phyloP scores from a whole-genome alignment of 1,140 invertebrate species.

The Atta colombica region DNA sequence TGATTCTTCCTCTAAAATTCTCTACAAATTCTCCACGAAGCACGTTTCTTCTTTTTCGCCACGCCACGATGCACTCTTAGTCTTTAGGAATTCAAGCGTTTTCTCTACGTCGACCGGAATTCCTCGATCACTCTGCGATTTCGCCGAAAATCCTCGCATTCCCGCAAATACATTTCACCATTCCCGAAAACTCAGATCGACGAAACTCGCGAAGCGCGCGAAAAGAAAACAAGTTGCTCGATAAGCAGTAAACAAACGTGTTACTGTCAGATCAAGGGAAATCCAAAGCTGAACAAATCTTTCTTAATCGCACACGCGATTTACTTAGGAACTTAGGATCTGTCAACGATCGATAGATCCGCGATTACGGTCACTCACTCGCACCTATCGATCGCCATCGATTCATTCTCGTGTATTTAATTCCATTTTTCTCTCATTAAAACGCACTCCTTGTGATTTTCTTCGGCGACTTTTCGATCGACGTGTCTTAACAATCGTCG shows the following conservation, averaged over 20 bases:
- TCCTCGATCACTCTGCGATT: slow-evolving; percentile 9
- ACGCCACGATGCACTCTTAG: neutral
- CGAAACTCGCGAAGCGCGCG: neutral
- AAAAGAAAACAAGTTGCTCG: slow-evolving; percentile 1
- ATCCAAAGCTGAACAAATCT: neutral
- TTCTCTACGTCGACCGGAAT: neutral
- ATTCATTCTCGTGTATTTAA: neutral
- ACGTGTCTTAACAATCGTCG: slow-evolving; percentile 10
- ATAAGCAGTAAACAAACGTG: slow-evolving; percentile 22
- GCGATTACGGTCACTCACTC: neutral
- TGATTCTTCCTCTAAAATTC: neutral
- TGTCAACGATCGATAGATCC: slow-evolving; percentile 29
- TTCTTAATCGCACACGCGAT: slow-evolving; percentile 23
- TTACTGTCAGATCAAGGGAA: neutral
- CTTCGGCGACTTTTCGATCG: slow-evolving; percentile 9
- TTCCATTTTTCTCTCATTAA: neutral
- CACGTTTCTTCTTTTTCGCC: neutral
- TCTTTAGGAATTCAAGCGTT: neutral
- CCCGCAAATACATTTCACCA: slow-evolving; percentile 9
- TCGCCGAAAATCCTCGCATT: slow-evolving; percentile 28
- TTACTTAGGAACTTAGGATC: neutral
- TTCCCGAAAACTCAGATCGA: neutral
- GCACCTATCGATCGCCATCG: neutral
- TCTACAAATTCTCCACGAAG: neutral
- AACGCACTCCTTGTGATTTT: neutral